A percentile compares a stretch with the other conserved stretches of the same genome.
Conservation (phyloP, 2,113 vertebrate species). For the Centrocercus urophasianus region DNA sequence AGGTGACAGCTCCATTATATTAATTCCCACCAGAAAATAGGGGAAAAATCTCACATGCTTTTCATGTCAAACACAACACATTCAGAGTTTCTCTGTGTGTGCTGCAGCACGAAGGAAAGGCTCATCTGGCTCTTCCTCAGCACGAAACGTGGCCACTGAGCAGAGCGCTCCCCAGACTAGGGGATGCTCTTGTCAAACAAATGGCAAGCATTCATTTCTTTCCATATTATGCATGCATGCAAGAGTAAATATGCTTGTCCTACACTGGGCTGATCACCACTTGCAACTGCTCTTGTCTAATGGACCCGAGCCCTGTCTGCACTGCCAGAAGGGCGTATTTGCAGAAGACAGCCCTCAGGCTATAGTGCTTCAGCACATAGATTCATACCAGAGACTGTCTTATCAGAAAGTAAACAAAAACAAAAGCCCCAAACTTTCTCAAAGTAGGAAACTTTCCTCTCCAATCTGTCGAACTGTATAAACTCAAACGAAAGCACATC, state of each 20-base stretch:
- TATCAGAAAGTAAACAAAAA: background rate
- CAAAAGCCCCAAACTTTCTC: background rate
- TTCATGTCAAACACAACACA: slow-evolving; percentile 22
- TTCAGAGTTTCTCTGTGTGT: background rate
- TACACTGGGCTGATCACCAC: background rate
- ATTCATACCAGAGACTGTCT: background rate
- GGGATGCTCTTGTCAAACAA: slow-evolving; percentile 40
- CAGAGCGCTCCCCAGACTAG: background rate
- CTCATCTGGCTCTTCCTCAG: background rate
- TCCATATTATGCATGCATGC: background rate
- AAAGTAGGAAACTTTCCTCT: background rate
- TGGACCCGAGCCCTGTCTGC: background rate
- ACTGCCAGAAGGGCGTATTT: background rate
- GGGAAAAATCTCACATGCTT: background rate
- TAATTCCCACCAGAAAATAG: slow-evolving; percentile 58
- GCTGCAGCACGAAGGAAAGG: background rate
- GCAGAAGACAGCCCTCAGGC: background rate
- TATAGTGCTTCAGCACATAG: background rate
- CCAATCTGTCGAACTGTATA: background rate
- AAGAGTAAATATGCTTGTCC: background rate
- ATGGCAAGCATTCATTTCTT: slow-evolving; percentile 30
- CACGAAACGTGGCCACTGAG: background rate
- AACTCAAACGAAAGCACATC: background rate
- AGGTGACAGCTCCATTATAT: slow-evolving; percentile 58
- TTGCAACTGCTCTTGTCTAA: slow-evolving; percentile 13